Conservation (phyloP, 2,888 invertebrate species). For the Patella pellucida region DNA sequence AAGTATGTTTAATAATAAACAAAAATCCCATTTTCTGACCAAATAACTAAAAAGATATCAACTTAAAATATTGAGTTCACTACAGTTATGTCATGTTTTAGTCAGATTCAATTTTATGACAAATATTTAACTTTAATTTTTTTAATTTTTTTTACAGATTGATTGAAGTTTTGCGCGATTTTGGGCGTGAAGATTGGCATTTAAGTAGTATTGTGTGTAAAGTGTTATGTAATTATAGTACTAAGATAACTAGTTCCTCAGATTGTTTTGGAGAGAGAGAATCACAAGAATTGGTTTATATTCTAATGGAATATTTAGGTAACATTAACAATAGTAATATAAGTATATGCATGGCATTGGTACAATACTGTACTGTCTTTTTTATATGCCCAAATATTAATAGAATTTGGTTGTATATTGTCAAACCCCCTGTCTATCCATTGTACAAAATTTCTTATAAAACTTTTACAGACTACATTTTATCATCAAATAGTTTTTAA, state of each 20-base stretch:
- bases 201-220: slow-evolving; percentile 82
- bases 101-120: too few relatives aligned
- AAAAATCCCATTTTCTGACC: too few relatives aligned
- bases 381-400: background rate
- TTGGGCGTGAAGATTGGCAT: slow-evolving; percentile 79
- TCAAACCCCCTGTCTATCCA: too few relatives aligned
- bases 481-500: too few relatives aligned
- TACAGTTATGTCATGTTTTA: too few relatives aligned
- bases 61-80: too few relatives aligned
- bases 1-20: too few relatives aligned
- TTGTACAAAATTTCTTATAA: too few relatives aligned
- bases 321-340: slow-evolving; percentile 10
- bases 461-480: too few relatives aligned
- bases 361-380: background rate
- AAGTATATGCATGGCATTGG: too few relatives aligned
- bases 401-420: slow-evolving; percentile 7
- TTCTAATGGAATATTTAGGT: slow-evolving; percentile 62
- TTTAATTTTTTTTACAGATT: slow-evolving; percentile 63
- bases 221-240: slow-evolving; percentile 81
- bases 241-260: slow-evolving; percentile 64
- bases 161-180: slow-evolving; percentile 75
- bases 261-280: slow-evolving; percentile 65
- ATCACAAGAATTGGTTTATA: slow-evolving; percentile 61
- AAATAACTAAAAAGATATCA: too few relatives aligned
- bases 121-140: background rate